Conservation (phyloP, 1,140 invertebrate species). For the Drosophila willistoni region DNA sequence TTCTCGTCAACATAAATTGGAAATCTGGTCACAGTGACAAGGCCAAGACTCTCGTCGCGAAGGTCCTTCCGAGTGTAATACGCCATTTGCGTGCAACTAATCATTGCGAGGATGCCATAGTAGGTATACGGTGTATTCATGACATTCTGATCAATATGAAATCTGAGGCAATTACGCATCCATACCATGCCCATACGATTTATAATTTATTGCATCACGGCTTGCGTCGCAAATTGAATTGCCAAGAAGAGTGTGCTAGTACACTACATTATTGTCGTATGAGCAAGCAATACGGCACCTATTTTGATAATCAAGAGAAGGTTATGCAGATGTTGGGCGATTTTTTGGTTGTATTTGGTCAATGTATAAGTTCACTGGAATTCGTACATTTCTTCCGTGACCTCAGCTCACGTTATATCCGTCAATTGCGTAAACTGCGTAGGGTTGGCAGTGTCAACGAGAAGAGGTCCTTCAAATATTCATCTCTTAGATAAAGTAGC, state of each 20-base stretch:
- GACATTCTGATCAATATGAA: neutral
- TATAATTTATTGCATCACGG: neutral
- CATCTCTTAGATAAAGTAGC: conserved; percentile 2
- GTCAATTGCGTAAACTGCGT: neutral
- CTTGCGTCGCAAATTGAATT: neutral
- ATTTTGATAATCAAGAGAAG: neutral
- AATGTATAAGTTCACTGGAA: neutral
- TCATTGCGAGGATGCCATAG: neutral
- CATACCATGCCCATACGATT: neutral
- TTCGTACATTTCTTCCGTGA: neutral
- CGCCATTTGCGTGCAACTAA: no score
- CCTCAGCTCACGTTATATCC: neutral
- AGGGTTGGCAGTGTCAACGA: neutral
- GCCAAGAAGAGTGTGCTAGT: neutral
- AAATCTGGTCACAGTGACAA: neutral
- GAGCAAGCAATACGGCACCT: neutral
- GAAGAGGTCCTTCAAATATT: conserved; percentile 2
- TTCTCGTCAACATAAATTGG: neutral
- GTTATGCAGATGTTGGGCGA: neutral
- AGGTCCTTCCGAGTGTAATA: neutral
- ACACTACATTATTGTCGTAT: neutral
- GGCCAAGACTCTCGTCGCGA: neutral
- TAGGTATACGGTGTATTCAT: neutral
- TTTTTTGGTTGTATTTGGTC: neutral
- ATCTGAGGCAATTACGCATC: neutral